Evolutionary conservation across 2,113 vertebrate species (phyloP).

Genomic region (Neolamprologus fasciatus): DNA sequence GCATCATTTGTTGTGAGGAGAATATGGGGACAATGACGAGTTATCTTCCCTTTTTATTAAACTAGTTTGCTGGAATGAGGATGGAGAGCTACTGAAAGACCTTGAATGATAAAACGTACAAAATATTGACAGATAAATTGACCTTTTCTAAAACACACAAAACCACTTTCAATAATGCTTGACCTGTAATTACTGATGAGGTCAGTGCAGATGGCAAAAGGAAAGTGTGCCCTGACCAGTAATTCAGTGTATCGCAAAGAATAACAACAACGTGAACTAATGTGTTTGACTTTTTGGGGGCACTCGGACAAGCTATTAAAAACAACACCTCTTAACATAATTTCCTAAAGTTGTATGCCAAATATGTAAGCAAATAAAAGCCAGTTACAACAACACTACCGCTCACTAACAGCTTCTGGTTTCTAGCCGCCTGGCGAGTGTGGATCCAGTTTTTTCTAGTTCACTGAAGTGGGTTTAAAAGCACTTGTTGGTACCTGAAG

Average conservation of each 20-base stretch:
- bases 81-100: neutral
- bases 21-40: constrained; percentile 1
- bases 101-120: constrained; percentile 28
- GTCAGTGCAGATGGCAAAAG: constrained; percentile 43
- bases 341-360: neutral
- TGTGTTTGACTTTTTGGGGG: neutral
- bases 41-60: constrained; percentile 3
- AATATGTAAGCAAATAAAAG: neutral
- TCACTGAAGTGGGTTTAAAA: neutral
- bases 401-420: neutral
- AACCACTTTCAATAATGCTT: constrained; percentile 60
- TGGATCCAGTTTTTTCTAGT: neutral
- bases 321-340: neutral
- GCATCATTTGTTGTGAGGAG: constrained; percentile 14
- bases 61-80: neutral
- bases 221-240: neutral
- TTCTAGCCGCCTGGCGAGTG: neutral
- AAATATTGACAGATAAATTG: constrained; percentile 46
- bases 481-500: neutral
- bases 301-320: neutral
- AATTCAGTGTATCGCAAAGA: neutral
- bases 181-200: constrained; percentile 63
- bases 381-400: neutral
- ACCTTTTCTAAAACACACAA: constrained; percentile 43
- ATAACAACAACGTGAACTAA: neutral